Evolutionary conservation across 2,888 invertebrate genomes (phyloP).

Genomic region (Ormyrus thymus): DNA sequence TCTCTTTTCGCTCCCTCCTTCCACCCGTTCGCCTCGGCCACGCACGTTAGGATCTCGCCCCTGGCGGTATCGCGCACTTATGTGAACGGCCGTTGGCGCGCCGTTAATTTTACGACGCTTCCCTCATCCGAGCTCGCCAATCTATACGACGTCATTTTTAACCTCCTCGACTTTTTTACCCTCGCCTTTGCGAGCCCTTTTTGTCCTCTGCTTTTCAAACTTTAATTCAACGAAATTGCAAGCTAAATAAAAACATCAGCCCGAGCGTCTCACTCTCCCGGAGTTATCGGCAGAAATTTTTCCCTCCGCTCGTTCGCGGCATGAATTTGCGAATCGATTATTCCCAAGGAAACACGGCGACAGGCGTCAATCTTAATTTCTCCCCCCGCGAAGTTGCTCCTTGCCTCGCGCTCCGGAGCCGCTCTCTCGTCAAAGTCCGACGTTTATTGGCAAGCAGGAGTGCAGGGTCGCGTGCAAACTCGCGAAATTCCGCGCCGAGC

Average conservation of each 20-base stretch:
- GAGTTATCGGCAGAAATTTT: conserved; percentile 16
- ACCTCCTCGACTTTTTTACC: neutral
- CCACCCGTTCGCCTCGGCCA: conserved; percentile 29
- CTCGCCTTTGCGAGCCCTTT: conserved; percentile 18
- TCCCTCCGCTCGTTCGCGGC: neutral
- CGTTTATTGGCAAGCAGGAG: conserved; percentile 53
- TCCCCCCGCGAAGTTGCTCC: neutral
- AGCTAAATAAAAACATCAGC: neutral
- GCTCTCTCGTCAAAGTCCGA: conserved; percentile 48
- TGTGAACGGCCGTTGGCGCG: conserved; percentile 66
- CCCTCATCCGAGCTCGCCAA: conserved; percentile 15
- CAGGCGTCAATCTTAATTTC: conserved; percentile 52
- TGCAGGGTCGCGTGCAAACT: conserved; percentile 31
- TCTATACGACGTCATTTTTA: conserved; percentile 16
- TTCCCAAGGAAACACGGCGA: conserved; percentile 50
- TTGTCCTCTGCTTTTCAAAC: neutral
- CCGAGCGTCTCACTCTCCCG: too few relatives aligned
- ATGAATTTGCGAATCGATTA: conserved; percentile 48
- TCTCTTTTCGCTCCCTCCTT: conserved; percentile 8
- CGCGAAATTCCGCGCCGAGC: conserved; percentile 25
- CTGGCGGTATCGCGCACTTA: conserved; percentile 51
- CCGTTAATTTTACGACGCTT: conserved; percentile 71
- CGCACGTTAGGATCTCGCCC: conserved; percentile 53
- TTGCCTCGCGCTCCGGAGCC: neutral
- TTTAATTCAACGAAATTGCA: neutral